These are phyloP conservation scores for Ormyrus nitidulus DNA, from an alignment of 2,888 invertebrate genomes.

Conservation along the genomic window DNA sequence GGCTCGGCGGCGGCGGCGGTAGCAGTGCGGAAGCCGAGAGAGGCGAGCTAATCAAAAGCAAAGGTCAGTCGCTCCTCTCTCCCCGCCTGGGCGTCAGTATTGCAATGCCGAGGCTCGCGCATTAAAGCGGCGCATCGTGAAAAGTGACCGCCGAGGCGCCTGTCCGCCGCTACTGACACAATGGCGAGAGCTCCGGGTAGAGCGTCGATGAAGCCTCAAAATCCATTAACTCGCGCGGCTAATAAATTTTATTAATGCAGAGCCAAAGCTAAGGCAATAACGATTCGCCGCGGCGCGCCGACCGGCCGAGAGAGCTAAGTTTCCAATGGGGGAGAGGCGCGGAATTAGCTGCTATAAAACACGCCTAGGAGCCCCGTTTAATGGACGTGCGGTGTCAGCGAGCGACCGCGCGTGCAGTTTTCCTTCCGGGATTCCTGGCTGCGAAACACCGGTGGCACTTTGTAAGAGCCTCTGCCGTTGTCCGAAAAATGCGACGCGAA, in stretches of 20 bases:
- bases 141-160: constrained; percentile 42
- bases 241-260: constrained; percentile 74
- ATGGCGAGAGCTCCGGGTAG: constrained; percentile 1
- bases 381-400: constrained; percentile 62
- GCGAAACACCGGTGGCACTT: constrained; percentile 42
- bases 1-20: not conserved
- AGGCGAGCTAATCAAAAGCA: constrained; percentile 50
- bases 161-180: constrained; percentile 39
- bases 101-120: constrained; percentile 26
- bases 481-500: constrained; percentile 10
- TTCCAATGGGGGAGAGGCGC: constrained; percentile 16
- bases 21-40: too few relatives aligned
- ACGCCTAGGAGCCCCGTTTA: constrained; percentile 62
- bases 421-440: constrained; percentile 66
- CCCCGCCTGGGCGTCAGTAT: too few relatives aligned
- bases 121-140: constrained; percentile 54
- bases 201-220: constrained; percentile 63
- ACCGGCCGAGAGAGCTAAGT: constrained; percentile 49
- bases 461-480: not conserved
- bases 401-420: constrained; percentile 51
- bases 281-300: constrained; percentile 62
- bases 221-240: constrained; percentile 71
- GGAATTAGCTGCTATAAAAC: constrained; percentile 64
- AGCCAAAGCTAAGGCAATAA: constrained; percentile 66
- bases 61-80: constrained; percentile 25